Evolutionary conservation across 2,113 vertebrate genomes (phyloP), one percentile per base, ranked within the genome.

Genomic region (Tetrao urogallus): DNA sequence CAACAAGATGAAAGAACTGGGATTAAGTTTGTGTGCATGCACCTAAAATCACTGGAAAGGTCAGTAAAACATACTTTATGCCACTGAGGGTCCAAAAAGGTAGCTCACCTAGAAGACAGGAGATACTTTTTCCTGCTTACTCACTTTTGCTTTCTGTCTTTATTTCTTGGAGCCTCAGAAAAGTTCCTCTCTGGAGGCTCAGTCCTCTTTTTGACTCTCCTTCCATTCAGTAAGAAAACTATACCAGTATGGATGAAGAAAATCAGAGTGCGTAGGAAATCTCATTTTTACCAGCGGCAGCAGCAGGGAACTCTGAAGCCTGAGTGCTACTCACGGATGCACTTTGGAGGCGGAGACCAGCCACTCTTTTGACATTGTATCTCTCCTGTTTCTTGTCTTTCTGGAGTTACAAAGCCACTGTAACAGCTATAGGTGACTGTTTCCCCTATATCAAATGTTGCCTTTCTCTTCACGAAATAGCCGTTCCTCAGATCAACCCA

Each of bases 321-420:
- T 47, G 40, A 28, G 22, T 70, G 30, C 24, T 93, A 97, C 97
- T 97, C 92, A 98, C 97, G 95, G 61, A 97, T 90, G 65, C 97
- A 98, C 10, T 34, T 70, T 27, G 97, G 97, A 83, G 66, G 22
- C 19, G 71, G 61, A 47, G 65, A 94, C 98, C 97, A 98, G 54
- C 92, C 97, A 15, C 12, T 5, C 14, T 70, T 14, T 13, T 40
- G 72, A 48, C 97, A 98, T 0, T 18, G 45, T 21, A 60, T 75
- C 13, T 1, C 1, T 75, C 95, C 97, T 25, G 4, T 45, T 8
- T 48, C 66, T 11, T 45, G 4, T 40, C 97, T 94, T 58, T 95
- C 81, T 77, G 58, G 30, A 83, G 96, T 97, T n/a, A 95, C 38
- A 69, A 94, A 98, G 30, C 89, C 97, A 63, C 0, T 0, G 2